Evolutionary conservation across 2,797 vertebrate species (phyloP).

Genomic region (Myotis myotis): DNA sequence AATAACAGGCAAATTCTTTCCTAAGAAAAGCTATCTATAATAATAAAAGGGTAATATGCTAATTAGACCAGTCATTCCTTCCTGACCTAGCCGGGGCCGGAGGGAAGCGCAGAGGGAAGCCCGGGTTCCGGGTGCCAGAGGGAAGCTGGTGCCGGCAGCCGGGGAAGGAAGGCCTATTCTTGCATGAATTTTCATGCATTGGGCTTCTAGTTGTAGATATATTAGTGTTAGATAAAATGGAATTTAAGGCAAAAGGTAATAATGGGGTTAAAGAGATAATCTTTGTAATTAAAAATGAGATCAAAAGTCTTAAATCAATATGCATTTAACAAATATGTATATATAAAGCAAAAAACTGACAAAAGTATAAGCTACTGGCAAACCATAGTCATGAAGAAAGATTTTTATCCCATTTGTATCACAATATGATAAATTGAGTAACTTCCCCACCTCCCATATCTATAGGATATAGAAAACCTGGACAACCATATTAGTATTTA

Average conservation of each 20-base stretch:
- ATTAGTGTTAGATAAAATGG: background rate
- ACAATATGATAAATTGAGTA: background rate
- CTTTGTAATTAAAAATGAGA: background rate
- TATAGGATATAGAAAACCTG: background rate
- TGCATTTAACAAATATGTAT: background rate
- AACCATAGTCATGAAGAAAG: background rate
- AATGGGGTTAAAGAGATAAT: background rate
- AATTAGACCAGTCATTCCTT: no score
- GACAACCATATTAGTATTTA: background rate
- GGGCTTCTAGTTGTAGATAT: background rate
- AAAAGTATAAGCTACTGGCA: background rate
- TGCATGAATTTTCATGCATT: no score
- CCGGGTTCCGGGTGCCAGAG: no score
- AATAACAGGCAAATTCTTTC: background rate
- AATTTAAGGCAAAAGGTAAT: background rate
- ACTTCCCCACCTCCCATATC: background rate
- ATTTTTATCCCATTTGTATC: background rate
- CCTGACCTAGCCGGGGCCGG: no score
- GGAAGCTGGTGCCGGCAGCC: no score
- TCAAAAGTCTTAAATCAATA: background rate
- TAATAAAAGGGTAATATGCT: no score
- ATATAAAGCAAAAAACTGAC: background rate
- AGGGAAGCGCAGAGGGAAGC: no score
- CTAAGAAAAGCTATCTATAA: background rate
- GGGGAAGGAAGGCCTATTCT: no score